phyloP scores from a whole-genome alignment of 1,140 invertebrate species.

The Dinothrombium tinctorium region DNA sequence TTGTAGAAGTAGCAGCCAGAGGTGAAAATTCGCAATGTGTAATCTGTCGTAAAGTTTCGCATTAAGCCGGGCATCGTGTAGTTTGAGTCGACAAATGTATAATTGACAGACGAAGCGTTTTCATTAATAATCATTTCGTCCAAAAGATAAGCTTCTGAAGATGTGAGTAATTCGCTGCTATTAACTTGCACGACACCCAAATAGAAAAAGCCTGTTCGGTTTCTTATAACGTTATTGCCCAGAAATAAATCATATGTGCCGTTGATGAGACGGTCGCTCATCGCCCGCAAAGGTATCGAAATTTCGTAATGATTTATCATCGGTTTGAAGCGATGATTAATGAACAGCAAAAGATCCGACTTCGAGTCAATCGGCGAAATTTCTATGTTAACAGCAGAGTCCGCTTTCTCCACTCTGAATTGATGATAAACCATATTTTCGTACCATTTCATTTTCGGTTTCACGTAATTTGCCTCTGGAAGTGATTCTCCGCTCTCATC shows the following conservation, averaged over 20 bases:
- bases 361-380: conserved; percentile 15
- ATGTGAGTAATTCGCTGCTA: not conserved
- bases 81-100: conserved; percentile 12
- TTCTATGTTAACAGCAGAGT: conserved; percentile 18
- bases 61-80: conserved; percentile 4
- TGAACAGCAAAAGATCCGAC: conserved; percentile 14
- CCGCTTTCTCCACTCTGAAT: conserved; percentile 17
- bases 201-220: conserved; percentile 19
- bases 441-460: conserved; percentile 15
- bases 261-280: conserved; percentile 11
- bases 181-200: conserved; percentile 17
- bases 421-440: conserved; percentile 18
- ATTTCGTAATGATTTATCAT: conserved; percentile 15
- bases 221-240: conserved; percentile 15
- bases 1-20: conserved; percentile 20
- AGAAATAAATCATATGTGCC: conserved; percentile 16
- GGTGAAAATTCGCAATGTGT: conserved; percentile 18
- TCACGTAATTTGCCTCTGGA: conserved; percentile 14
- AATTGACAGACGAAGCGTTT: conserved; percentile 10
- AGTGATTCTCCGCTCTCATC: conserved; percentile 11
- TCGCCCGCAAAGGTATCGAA: conserved; percentile 12
- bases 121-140: conserved; percentile 14
- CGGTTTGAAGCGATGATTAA: conserved; percentile 17
- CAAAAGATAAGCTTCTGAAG: conserved; percentile 9
- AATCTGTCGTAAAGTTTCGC: conserved; percentile 18